phyloP scores from a whole-genome alignment of 2,888 invertebrate species.

The Nemurella pictetii region DNA sequence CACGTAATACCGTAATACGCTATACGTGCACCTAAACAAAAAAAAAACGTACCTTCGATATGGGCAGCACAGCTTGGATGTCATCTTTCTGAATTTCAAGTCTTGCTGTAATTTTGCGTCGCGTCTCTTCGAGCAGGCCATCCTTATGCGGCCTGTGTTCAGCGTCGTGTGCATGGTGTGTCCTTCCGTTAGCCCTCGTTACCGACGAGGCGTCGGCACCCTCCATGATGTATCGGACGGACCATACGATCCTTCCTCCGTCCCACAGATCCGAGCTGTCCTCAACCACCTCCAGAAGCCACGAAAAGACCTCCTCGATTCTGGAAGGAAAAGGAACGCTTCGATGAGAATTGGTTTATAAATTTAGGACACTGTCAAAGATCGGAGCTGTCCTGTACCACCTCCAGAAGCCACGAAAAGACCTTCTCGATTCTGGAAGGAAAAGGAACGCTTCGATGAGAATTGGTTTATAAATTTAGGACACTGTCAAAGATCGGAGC shows the following conservation, averaged over 20 bases:
- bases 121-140: constrained; percentile 49
- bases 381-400: constrained; percentile 75
- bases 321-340: constrained; percentile 46
- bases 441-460: neutral
- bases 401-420: constrained; percentile 89
- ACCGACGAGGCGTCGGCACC: constrained; percentile 31
- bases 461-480: neutral
- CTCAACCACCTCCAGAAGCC: constrained; percentile 86
- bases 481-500: constrained; percentile 73
- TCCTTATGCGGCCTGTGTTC: constrained; percentile 56
- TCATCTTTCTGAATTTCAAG: constrained; percentile 92
- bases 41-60: constrained; percentile 75
- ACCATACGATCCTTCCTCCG: constrained; percentile 87
- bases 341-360: neutral
- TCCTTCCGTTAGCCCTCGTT: neutral
- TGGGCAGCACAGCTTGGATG: constrained; percentile 89
- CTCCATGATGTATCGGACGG: constrained; percentile 67
- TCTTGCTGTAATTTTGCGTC: constrained; percentile 73
- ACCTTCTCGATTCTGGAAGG: constrained; percentile 69
- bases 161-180: neutral
- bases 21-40: neutral
- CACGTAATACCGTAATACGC: no score
- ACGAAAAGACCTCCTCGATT: constrained; percentile 82
- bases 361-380: no score
- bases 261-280: constrained; percentile 77